Base-by-base conservation (phyloP, 2,888 invertebrate species). In the Boloria selene region DNA sequence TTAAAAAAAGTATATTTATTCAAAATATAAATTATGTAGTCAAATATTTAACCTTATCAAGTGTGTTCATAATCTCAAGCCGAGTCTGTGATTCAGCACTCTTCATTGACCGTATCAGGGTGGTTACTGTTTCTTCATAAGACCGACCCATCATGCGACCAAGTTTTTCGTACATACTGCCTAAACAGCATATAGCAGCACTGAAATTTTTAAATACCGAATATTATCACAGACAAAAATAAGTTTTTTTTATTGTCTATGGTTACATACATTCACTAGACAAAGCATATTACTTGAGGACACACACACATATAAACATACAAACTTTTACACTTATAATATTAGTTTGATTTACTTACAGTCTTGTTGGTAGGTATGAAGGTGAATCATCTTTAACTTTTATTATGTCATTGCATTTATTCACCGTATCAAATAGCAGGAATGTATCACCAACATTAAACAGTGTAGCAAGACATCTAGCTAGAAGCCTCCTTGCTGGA, bases 81-180 rank as follows among this genome's bases (percentile, higher is more conserved):
- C 99, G 94, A 0, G 97, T 97, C 86, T 98, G 99, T 0, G 99
- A 99, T 93, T 98, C 98, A 0, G 97, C 98, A 87, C 96, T 98
- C 79, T 97, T 95, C 67, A 99, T 90, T 1, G 97, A 97, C 77
- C 97, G 96, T 65, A 98, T 95, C 26, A 99, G 93, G 61, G 98
- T 96, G 75, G 97, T 96, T 42, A 99, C 97, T 0, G 99, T 99
- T 81, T 99, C 99, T 85, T 99, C 99, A 81, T 98, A 99, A 0
- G 98, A 98, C 71, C 99, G 93, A 0, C 99, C 99, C 96, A 99
- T 99, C 98, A 99, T 98, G 72, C 99, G 94, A 1, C 99, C 99
- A 18, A 99, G 93, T 86, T 97, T 98, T 86, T 99, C 98, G 87
- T 99, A 99, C 98, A 99, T 98, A 70, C 97, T 97, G 45, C 99